Evolutionary conservation across 2,113 vertebrate genomes (phyloP).

Genomic region (Helogale parvula): DNA sequence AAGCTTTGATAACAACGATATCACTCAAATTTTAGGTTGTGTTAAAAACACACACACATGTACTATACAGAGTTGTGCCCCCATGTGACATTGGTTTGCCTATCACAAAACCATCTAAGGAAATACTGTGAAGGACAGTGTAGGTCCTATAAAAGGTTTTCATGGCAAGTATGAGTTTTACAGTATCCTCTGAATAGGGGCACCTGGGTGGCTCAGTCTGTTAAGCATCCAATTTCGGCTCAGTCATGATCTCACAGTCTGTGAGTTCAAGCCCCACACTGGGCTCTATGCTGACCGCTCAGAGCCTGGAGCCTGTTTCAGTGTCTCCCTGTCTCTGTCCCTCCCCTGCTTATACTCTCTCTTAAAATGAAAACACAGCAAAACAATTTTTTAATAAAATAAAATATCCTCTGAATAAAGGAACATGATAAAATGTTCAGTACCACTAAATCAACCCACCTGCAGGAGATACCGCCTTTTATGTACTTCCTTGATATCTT

Average conservation of each 20-base stretch:
- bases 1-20: not conserved
- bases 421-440: not conserved
- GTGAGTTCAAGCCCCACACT: no score
- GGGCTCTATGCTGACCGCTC: no score
- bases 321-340: no score
- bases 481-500: constrained; percentile 99
- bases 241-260: no score
- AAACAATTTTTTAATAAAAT: not conserved
- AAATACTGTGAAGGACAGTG: not conserved
- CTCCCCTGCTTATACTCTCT: no score
- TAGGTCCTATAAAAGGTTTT: not conserved
- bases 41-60: not conserved
- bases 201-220: no score
- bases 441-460: constrained; percentile 81
- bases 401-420: not conserved
- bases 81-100: not conserved
- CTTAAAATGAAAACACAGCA: no score
- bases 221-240: no score
- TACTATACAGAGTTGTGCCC: not conserved
- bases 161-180: not conserved
- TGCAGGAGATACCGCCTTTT: constrained; percentile 98
- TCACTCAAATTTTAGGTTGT: not conserved
- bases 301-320: no score
- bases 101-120: not conserved
- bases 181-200: not conserved